Percentiles rank a stretch among this genome's conserved stretches.
Evolutionary conservation across 2,797 vertebrate genomes (phyloP).

Genomic region (Muscicapa comitata): DNA sequence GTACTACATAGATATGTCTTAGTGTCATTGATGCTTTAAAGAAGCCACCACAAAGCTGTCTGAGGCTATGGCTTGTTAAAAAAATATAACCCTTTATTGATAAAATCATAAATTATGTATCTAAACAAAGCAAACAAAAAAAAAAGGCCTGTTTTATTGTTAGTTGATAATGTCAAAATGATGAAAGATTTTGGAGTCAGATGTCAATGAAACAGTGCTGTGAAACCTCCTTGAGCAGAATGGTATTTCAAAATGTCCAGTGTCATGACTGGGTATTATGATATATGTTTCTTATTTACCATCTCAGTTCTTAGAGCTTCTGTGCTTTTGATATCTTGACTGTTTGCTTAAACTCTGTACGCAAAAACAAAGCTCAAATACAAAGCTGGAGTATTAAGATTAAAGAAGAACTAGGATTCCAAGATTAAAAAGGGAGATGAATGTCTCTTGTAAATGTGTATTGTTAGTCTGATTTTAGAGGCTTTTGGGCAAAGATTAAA

Average conservation of each 20-base stretch:
- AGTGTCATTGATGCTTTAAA: neutral
- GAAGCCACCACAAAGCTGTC: slow-evolving; percentile 9
- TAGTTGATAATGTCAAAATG: neutral
- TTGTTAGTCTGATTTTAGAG: slow-evolving; percentile 4
- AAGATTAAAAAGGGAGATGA: slow-evolving; percentile 47
- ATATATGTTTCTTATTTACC: slow-evolving; percentile 44
- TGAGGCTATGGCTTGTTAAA: neutral
- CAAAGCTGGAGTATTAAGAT: slow-evolving; percentile 37
- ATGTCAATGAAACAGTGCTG: neutral
- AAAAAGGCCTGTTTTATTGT: neutral
- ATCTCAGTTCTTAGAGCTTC: neutral
- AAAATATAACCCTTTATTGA: neutral
- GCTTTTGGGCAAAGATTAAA: neutral
- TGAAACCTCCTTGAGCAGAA: neutral
- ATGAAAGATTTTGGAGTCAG: slow-evolving; percentile 34
- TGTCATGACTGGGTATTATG: neutral
- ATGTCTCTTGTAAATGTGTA: slow-evolving; percentile 23
- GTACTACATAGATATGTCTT: neutral
- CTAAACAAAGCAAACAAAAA: neutral
- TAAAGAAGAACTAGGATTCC: slow-evolving; percentile 37
- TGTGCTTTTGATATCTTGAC: slow-evolving; percentile 10
- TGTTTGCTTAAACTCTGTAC: slow-evolving; percentile 42
- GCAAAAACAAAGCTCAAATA: slow-evolving; percentile 34
- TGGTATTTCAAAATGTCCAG: slow-evolving; percentile 7
- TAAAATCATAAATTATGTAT: slow-evolving; percentile 49